Percentiles rank a stretch among this genome's conserved stretches.
Conservation (phyloP, 2,797 vertebrate species). For the Avahi laniger region DNA sequence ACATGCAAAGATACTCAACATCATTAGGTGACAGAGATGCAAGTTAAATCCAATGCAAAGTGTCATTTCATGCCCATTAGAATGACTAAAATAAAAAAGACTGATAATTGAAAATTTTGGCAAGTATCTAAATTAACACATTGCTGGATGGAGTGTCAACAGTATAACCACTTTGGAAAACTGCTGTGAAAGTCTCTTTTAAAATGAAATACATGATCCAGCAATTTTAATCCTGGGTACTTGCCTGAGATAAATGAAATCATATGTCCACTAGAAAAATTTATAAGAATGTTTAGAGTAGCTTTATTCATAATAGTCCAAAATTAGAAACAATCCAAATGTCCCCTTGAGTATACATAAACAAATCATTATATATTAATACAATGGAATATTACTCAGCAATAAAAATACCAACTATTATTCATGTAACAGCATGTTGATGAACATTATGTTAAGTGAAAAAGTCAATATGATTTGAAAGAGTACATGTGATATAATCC, state of each 20-base stretch:
- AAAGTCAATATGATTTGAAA: background rate
- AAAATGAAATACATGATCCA: background rate
- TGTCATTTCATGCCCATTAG: background rate
- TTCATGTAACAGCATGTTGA: background rate
- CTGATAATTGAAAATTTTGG: background rate
- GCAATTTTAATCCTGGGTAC: background rate
- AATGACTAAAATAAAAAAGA: background rate
- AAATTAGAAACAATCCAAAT: background rate
- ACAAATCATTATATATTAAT: background rate
- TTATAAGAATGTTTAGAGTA: background rate
- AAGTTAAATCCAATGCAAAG: background rate
- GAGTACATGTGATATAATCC: background rate
- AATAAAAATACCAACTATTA: background rate
- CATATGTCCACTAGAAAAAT: background rate
- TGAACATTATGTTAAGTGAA: background rate
- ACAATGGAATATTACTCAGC: background rate
- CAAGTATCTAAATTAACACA: background rate
- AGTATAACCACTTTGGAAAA: background rate
- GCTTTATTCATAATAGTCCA: background rate
- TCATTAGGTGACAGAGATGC: background rate
- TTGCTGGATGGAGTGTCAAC: background rate
- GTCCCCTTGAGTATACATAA: background rate
- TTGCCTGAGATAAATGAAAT: slow-evolving; percentile 1
- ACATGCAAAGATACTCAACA: background rate
- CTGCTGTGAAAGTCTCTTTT: background rate